Conservation (phyloP, 2,113 vertebrate genomes). For the Pampusana beccarii region DNA sequence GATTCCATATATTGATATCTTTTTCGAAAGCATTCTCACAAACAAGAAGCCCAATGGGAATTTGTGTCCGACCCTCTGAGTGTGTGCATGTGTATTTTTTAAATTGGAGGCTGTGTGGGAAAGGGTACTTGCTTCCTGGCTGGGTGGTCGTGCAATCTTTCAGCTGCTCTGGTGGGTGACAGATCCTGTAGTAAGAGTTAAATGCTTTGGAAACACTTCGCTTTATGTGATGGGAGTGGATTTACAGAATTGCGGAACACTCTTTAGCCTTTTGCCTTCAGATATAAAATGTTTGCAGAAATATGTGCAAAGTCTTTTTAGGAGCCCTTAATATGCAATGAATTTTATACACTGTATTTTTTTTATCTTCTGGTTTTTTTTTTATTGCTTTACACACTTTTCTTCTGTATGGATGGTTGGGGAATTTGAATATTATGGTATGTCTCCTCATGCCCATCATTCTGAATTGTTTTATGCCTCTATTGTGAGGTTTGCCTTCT, state of each 20-base stretch:
- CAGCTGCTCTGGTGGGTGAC: conserved; percentile 16
- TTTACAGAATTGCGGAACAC: conserved; percentile 26
- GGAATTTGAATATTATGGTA: neutral
- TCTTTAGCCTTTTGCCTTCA: conserved; percentile 35
- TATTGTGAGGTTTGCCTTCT: neutral
- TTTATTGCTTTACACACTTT: conserved; percentile 25
- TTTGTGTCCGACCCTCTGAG: neutral
- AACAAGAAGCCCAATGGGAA: neutral
- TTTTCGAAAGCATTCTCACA: neutral
- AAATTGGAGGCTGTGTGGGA: neutral
- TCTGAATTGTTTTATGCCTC: neutral
- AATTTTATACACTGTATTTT: conserved; percentile 22
- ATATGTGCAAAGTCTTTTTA: conserved; percentile 33
- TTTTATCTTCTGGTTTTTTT: neutral
- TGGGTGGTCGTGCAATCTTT: conserved; percentile 47
- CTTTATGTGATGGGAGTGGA: conserved; percentile 55
- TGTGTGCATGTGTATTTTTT: neutral
- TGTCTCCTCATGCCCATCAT: neutral
- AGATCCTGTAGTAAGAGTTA: conserved; percentile 54
- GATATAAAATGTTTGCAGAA: conserved; percentile 46
- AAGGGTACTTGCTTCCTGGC: neutral
- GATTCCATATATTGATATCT: neutral
- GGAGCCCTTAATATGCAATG: conserved; percentile 20
- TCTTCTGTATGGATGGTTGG: neutral
- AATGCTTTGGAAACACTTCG: conserved; percentile 38